phyloP scores from a whole-genome alignment of 1,140 invertebrate species.

The Caenorhabditis brenneri region DNA sequence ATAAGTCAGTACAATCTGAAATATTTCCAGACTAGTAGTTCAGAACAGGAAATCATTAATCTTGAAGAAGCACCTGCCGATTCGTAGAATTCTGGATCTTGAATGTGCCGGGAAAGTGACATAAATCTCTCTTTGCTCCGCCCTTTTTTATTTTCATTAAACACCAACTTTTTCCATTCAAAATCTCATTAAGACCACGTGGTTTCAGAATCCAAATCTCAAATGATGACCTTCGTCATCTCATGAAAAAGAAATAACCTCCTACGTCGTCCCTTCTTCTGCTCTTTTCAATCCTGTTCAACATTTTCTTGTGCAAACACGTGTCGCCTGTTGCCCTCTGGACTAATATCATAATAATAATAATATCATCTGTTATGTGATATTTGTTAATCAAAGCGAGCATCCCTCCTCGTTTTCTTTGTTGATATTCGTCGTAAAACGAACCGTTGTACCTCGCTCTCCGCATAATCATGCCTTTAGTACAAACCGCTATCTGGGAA shows the following conservation, averaged over 20 bases:
- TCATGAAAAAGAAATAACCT: conserved; percentile 1
- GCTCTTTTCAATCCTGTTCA: neutral
- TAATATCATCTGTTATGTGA: conserved; percentile 34
- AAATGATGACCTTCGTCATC: neutral
- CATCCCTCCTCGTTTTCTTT: neutral
- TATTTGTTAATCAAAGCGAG: conserved; percentile 36
- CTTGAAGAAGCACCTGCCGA: neutral
- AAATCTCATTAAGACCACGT: conserved; percentile 24
- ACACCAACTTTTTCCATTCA: neutral
- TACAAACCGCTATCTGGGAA: neutral
- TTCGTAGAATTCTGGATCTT: neutral
- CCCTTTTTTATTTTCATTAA: conserved; percentile 4
- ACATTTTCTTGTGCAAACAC: conserved; percentile 12
- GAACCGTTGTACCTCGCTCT: neutral
- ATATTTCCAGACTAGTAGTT: neutral
- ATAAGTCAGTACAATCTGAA: neutral
- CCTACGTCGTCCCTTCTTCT: no score
- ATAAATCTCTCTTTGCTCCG: neutral
- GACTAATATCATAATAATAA: conserved; percentile 4
- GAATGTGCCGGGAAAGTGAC: neutral
- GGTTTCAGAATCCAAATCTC: neutral
- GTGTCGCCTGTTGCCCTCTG: conserved; percentile 23
- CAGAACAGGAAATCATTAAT: neutral
- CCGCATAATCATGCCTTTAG: conserved; percentile 1
- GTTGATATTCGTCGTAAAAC: conserved; percentile 32